phyloP scores from a whole-genome alignment of 2,888 invertebrate genomes.

The Leptopilina drosophilae region DNA sequence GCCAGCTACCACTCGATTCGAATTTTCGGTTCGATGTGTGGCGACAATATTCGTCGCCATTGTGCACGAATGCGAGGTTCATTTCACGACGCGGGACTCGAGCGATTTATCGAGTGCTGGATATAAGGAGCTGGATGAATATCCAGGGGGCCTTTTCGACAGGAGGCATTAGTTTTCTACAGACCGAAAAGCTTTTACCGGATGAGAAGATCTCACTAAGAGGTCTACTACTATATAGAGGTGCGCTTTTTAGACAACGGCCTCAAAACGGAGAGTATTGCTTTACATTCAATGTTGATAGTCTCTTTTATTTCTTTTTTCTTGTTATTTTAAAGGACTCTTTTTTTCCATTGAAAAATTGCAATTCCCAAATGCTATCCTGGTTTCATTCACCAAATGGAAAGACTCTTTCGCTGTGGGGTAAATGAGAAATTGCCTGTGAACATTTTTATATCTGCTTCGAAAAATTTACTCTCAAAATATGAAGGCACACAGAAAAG shows the following conservation, averaged over 20 bases:
- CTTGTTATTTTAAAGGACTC: slow-evolving; percentile 10
- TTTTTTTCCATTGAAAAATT: slow-evolving; percentile 23
- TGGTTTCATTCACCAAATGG: slow-evolving; percentile 24
- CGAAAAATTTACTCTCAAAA: slow-evolving; percentile 19
- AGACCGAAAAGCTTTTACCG: slow-evolving; percentile 53
- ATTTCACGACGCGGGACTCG: slow-evolving; percentile 49
- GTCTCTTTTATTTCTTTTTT: slow-evolving; percentile 28
- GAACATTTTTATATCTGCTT: not conserved
- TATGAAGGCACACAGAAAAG: not conserved
- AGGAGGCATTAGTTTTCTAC: slow-evolving; percentile 48
- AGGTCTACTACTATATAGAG: slow-evolving; percentile 18
- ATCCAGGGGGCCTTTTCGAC: slow-evolving; percentile 39
- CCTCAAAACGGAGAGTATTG: slow-evolving; percentile 2
- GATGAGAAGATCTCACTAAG: slow-evolving; percentile 38
- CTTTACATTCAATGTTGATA: slow-evolving; percentile 19
- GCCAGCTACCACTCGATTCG: slow-evolving; percentile 59
- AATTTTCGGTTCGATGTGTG: slow-evolving; percentile 67
- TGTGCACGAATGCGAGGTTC: slow-evolving; percentile 49
- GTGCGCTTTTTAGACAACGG: slow-evolving; percentile 18
- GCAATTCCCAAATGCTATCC: slow-evolving; percentile 36
- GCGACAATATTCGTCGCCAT: slow-evolving; percentile 62
- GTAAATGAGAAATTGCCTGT: slow-evolving; percentile 16
- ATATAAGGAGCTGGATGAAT: slow-evolving; percentile 39
- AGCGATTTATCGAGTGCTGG: slow-evolving; percentile 55
- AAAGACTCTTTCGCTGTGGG: not conserved